These are phyloP conservation scores for Vanacampus margaritifer DNA, from an alignment of 2,113 vertebrate species.

Conservation along the genomic window DNA sequence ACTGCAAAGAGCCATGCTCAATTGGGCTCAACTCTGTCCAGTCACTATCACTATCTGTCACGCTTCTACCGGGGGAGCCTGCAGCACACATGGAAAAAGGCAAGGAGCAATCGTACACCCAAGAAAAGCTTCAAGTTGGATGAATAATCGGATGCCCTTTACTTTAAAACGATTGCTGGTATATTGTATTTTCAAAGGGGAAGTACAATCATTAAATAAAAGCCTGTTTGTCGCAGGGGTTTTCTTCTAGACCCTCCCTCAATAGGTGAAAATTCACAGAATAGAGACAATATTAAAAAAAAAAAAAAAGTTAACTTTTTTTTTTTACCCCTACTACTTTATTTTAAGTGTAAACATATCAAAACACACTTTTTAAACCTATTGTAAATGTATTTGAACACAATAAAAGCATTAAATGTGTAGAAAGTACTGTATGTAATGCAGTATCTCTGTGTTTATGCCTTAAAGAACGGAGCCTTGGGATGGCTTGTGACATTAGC, in stretches of 20 bases:
- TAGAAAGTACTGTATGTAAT: neutral
- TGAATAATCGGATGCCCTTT: neutral
- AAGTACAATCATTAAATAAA: neutral
- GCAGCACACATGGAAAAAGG: neutral
- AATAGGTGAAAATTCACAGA: no score
- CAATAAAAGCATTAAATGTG: neutral
- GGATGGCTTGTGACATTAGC: no score
- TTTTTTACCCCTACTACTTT: no score
- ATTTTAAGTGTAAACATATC: no score
- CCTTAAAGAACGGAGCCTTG: no score
- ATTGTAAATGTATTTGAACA: no score
- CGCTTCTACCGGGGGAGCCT: constrained; percentile 30
- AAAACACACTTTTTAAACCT: no score
- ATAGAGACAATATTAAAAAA: no score
- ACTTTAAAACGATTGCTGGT: neutral
- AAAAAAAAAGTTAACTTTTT: no score
- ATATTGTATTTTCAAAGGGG: neutral
- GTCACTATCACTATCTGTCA: constrained; percentile 66
- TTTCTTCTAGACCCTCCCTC: no score
- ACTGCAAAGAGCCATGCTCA: constrained; percentile 59
- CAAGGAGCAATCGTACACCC: neutral
- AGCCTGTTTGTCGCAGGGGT: neutral
- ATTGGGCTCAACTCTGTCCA: constrained; percentile 63
- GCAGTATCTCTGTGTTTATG: no score
- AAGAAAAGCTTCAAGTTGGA: neutral